Evolutionary conservation across 2,113 vertebrate genomes (phyloP), one percentile per base, ranked within the genome.

Genomic region (Excalfactoria chinensis): DNA sequence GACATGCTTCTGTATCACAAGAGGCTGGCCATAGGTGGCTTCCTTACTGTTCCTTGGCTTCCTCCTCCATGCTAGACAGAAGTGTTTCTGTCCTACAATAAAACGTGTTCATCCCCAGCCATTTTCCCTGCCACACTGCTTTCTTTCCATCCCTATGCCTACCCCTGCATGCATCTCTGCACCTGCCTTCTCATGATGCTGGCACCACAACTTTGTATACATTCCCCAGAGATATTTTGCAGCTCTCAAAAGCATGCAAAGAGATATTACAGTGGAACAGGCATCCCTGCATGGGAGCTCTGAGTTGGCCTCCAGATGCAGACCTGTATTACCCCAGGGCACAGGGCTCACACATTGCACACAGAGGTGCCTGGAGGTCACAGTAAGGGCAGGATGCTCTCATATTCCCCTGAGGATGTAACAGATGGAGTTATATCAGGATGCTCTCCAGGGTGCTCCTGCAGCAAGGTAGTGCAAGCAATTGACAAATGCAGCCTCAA

Each of bases 301-400:
- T 23, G 11, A 26, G 28, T 5, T 14, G 60, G 60, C 59, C 74
- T 49, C 23, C 64, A 17, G 21, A 28, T 49, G 20, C 46, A 9
- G 1, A 60, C 74, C 62, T 78, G 77, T 84, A 95, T 86, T 93
- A 84, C 77, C 77, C 86, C 84, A 89, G 88, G 55, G 77, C 94
- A 94, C 34, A 3, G 91, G 43, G 63, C 84, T 34, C 14, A 69
- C 66, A 93, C 43, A 60, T 43, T 62, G 16, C 91, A 86, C 1
- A 2, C 11, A 1, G 60, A 26, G 66, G 56, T 80, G 84, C 34
- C 76, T n/a, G 1, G 62, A 87, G 89, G 89, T 89, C 93, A 87
- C 56, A 21, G 26, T 9, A 64, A 75, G 84, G 87, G 67, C 89
- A 96, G 71, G 86, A 89, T 84, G 70, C 71, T 72, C 53, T 75